Base-by-base conservation (phyloP, 2,113 vertebrate genomes). In the Catharus minimus region DNA sequence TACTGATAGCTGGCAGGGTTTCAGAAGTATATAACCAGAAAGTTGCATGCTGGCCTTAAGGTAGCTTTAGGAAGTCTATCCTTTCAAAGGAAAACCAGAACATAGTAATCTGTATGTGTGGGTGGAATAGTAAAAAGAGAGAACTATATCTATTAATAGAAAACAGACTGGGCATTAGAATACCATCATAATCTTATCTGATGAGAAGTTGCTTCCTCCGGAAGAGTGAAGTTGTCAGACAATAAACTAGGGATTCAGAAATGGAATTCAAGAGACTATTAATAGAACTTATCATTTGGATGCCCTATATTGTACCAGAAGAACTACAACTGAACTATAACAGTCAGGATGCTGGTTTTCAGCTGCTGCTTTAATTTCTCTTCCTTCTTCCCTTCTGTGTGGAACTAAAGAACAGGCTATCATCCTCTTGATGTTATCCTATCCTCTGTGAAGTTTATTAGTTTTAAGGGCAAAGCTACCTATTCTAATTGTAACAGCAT, bases 71-170 rank as follows among this genome's bases (percentile, higher is more conserved):
- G 24, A 79, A 86, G 38, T 30, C n/a, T 24, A 60, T 14, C 12
- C 14, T 72, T 84, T 67, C 49, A 67, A 80, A 86, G 11, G 11
- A 49, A 49, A 88, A 85, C 17, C 11, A 61, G 14, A 53, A 41
- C 7, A 86, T 0, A 53, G 21, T 13, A 5, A 7, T 33, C 46
- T 80, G 28, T 41, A 49, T 0, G 0, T 21, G 38, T 9, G 15
- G 28, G 19, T 26, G 5, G 41, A 77, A 69, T 2, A 76, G 5
- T 10, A 92, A 86, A 68, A 90, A 2, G 5, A 75, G 17, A 62
- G 20, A 73, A 80, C 18, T 74, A 77, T 6, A 50, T 4, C 9
- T 53, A 24, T 12, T 61, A 8, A 32, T 3, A 61, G 27, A 41
- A 53, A 44, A 67, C 18, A 66, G 36, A 13, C 69, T 0, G 74